Base-by-base conservation (phyloP, 2,888 invertebrate genomes). In the Ornithoptera alexandrae region DNA sequence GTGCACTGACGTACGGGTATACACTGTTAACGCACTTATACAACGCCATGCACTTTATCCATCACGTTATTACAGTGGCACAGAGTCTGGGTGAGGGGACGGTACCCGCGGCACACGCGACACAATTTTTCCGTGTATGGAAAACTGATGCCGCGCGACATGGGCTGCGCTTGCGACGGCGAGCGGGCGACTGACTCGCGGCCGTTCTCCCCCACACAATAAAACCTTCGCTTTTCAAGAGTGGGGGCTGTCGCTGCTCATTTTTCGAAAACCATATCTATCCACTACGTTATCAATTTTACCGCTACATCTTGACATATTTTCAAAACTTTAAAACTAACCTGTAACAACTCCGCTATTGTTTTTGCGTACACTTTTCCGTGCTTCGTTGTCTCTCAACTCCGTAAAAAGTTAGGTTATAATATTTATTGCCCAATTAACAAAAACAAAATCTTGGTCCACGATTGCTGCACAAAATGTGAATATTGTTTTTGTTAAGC, bases 71-170 rank as follows among this genome's bases (percentile, higher is more conserved):
- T 66, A 67, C 53, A 59, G 67, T 24, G 67, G 67, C 73, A 73
- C 74, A 76, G 70, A 72, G 74, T 74, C 71, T 72, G 5, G 62
- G 67, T 53, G 62, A 18, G 20, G 62, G 64, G 63, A 46, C 46
- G 67, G 57, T 71, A 74, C 58, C 73, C 69, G 77, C 77, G 76
- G 80, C 84, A 86, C 84, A 84, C 90, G 88, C 90, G 90, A 87
- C 90, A 90, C 89, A 86, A 90, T 89, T 91, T 91, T 91, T 89
- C 90, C 88, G 82, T 79, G 73, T 74, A 71, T 72, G 76, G 80
- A 87, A 89, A 91, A 90, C 89, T 90, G 81, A 78, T 87, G 89
- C 86, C 90, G 90, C 90, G 88, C 85, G 84, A 81, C 88, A 85
- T 89, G 85, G 78, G 76, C 83, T 78, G 81, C 87, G 85, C 87